Percentiles rank a stretch among this genome's conserved stretches.
These are phyloP conservation scores for Cladopsammia gracilis DNA, from an alignment of 64 coral and sea anemone species.

Conservation along the genomic window DNA sequence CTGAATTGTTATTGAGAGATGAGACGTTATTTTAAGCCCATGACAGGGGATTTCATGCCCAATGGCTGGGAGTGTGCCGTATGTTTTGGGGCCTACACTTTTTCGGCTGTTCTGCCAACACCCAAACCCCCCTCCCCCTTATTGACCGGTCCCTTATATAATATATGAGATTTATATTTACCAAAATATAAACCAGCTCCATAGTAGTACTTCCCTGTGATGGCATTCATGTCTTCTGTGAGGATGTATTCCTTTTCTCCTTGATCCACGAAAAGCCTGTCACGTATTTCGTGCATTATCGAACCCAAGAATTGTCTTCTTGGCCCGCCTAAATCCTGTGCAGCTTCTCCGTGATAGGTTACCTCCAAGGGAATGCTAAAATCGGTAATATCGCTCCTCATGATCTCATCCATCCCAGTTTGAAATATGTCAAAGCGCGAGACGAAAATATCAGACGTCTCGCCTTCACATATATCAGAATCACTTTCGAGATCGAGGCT, in stretches of 20 bases:
- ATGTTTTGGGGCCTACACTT: too few relatives aligned
- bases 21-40: too few relatives aligned
- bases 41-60: too few relatives aligned
- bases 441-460: constrained; percentile 49
- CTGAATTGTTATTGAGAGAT: too few relatives aligned
- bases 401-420: constrained; percentile 42
- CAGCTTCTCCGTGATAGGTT: constrained; percentile 49
- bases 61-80: too few relatives aligned
- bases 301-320: constrained; percentile 29
- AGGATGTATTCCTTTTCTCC: not conserved
- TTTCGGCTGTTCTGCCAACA: too few relatives aligned
- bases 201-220: too few relatives aligned
- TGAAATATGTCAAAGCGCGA: constrained; percentile 24
- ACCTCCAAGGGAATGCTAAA: constrained; percentile 45
- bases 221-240: too few relatives aligned
- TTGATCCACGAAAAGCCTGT: not conserved
- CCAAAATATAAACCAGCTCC: too few relatives aligned
- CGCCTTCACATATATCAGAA: constrained; percentile 37
- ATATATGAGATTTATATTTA: too few relatives aligned
- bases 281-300: not conserved
- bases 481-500: constrained; percentile 19
- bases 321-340: constrained; percentile 39
- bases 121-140: too few relatives aligned
- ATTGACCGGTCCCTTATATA: too few relatives aligned
- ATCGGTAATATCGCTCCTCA: not conserved